Percentiles rank a stretch among this genome's conserved stretches.
phyloP scores from a whole-genome alignment of 2,888 invertebrate genomes.

The Dryobota labecula region DNA sequence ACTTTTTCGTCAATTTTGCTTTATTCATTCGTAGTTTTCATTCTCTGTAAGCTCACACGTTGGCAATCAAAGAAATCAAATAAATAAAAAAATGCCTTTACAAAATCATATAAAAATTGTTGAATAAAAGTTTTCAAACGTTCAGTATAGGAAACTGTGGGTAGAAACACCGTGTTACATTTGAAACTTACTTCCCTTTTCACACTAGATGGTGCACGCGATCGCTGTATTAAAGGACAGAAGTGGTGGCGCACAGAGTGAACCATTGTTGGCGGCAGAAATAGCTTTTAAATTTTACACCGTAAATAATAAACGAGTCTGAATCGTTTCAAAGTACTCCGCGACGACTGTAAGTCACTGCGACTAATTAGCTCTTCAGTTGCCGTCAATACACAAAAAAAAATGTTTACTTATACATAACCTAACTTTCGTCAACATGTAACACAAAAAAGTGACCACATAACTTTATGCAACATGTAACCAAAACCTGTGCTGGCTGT shows the following conservation, averaged over 20 bases:
- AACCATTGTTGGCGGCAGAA: conserved; percentile 46
- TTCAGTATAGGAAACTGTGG: conserved; percentile 36
- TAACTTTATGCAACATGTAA: too few species aligned
- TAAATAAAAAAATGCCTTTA: conserved; percentile 20
- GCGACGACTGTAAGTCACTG: conserved; percentile 22
- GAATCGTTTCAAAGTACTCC: conserved; percentile 41
- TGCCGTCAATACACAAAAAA: conserved; percentile 14
- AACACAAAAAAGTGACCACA: too few species aligned
- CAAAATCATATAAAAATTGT: conserved; percentile 38
- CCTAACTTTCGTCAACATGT: too few species aligned
- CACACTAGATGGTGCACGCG: conserved; percentile 72
- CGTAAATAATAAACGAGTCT: conserved; percentile 55
- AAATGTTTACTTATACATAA: too few species aligned
- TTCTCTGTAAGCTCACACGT: conserved; percentile 10
- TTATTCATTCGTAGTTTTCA: conserved; percentile 11
- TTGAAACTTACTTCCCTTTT: conserved; percentile 68
- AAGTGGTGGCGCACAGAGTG: conserved; percentile 43
- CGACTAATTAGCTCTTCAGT: conserved; percentile 42
- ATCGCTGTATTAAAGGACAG: conserved; percentile 71
- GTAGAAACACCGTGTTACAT: conserved; percentile 62
- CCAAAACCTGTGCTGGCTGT: too few species aligned
- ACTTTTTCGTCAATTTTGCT: conserved; percentile 23
- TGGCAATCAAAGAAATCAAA: neutral
- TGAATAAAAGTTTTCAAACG: conserved; percentile 23
- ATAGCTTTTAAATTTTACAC: conserved; percentile 52